Conservation (phyloP, 1,140 invertebrate genomes). For the Ctenoplectra terminalis region DNA sequence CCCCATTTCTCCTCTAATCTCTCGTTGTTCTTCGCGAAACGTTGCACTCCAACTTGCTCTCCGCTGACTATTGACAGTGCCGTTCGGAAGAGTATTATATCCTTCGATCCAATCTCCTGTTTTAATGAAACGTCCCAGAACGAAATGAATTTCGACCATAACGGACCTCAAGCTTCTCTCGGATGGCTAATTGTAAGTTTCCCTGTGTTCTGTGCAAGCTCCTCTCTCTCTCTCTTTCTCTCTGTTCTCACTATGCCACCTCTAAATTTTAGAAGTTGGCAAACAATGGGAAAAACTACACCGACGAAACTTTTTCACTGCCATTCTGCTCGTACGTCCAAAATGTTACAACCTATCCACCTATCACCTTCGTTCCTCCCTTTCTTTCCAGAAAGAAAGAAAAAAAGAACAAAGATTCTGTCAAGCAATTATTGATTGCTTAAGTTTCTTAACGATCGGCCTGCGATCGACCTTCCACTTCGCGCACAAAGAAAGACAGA, state of each 20-base stretch:
- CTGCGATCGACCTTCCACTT: neutral
- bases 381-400: neutral
- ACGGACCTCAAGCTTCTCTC: neutral
- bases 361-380: neutral
- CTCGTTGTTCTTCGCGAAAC: neutral
- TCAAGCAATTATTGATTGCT: neutral
- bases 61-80: conserved; percentile 26
- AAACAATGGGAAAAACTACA: neutral
- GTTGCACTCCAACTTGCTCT: neutral
- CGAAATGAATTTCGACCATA: conserved; percentile 32
- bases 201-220: neutral
- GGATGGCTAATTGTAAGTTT: neutral
- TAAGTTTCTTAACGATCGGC: conserved; percentile 45
- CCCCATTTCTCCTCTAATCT: conserved; percentile 43
- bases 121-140: conserved; percentile 10
- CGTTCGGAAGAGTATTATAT: neutral
- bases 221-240: no score
- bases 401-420: neutral
- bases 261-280: neutral
- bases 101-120: conserved; percentile 12
- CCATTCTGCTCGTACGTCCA: neutral
- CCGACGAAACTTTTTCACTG: neutral
- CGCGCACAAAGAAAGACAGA: neutral
- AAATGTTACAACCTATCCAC: neutral
- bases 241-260: neutral